Percentiles rank a stretch among this genome's conserved stretches.
Evolutionary conservation across 2,888 invertebrate genomes (phyloP).

Genomic region (Drosophila kambysellisi): DNA sequence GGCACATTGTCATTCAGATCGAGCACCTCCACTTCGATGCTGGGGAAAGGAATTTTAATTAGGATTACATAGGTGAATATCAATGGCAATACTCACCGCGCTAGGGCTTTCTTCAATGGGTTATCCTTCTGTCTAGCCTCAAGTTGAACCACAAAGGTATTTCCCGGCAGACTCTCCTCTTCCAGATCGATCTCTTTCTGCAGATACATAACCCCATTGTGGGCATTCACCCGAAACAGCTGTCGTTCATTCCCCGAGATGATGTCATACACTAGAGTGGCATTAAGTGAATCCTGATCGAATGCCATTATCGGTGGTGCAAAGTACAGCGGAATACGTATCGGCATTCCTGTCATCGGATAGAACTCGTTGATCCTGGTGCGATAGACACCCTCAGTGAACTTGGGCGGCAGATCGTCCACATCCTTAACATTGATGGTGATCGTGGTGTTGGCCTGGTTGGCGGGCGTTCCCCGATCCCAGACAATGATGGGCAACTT

Average conservation of each 20-base stretch:
- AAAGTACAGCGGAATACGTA: conserved; percentile 90
- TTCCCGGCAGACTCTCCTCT: conserved; percentile 89
- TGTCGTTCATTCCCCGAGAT: conserved; percentile 92
- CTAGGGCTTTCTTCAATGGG: conserved; percentile 90
- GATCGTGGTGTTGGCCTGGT: conserved; percentile 90
- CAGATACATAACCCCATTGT: conserved; percentile 91
- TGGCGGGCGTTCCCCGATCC: conserved; percentile 92
- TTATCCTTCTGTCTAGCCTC: conserved; percentile 93
- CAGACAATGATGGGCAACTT: conserved; percentile 91
- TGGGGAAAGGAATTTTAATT: conserved; percentile 23
- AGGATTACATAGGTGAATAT: background rate
- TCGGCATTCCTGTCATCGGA: conserved; percentile 90
- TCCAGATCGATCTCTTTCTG: conserved; percentile 94
- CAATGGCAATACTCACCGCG: conserved; percentile 82
- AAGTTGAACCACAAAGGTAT: conserved; percentile 91
- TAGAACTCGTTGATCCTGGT: conserved; percentile 93
- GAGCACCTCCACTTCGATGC: conserved; percentile 81
- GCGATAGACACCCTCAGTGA: conserved; percentile 91
- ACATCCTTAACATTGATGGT: conserved; percentile 90
- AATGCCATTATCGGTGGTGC: conserved; percentile 90
- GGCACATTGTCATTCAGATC: conserved; percentile 92
- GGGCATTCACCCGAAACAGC: conserved; percentile 90
- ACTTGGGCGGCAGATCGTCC: conserved; percentile 93
- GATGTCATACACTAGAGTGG: conserved; percentile 91
- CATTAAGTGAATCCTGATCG: conserved; percentile 93